Evolutionary conservation across 2,888 invertebrate genomes (phyloP).

Genomic region (Orthonychiurus folsomi): DNA sequence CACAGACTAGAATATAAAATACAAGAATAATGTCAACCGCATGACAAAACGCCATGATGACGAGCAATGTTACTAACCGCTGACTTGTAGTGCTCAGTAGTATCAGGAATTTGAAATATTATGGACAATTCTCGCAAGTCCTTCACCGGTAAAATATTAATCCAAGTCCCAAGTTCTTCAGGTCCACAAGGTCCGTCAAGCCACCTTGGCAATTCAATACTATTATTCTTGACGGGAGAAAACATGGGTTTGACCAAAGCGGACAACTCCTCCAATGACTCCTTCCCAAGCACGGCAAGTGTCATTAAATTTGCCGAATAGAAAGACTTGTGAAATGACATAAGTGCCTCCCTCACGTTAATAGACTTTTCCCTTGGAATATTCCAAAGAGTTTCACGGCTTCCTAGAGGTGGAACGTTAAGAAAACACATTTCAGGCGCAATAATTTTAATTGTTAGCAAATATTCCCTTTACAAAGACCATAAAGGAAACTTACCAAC

Average conservation of each 20-base stretch:
- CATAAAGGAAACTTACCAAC: constrained; percentile 61
- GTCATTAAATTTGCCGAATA: constrained; percentile 94
- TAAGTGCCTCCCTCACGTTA: constrained; percentile 70
- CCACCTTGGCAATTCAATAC: constrained; percentile 64
- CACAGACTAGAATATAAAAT: constrained; percentile 57
- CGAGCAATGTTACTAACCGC: no score
- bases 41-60: neutral
- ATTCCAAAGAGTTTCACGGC: constrained; percentile 65
- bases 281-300: constrained; percentile 76
- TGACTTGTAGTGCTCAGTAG: constrained; percentile 68
- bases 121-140: constrained; percentile 13
- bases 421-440: neutral
- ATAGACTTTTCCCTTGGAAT: constrained; percentile 69
- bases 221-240: constrained; percentile 63
- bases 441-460: neutral
- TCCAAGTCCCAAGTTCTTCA: constrained; percentile 60
- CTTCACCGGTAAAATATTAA: constrained; percentile 77
- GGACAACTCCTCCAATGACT: constrained; percentile 77
- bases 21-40: neutral
- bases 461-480: no score
- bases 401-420: constrained; percentile 49
- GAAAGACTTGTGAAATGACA: constrained; percentile 81
- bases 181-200: constrained; percentile 69
- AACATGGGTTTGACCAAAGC: constrained; percentile 68
- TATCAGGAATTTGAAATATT: constrained; percentile 70